Evolutionary conservation across 2,888 invertebrate species (phyloP).

Genomic region (Congeria kusceri): DNA sequence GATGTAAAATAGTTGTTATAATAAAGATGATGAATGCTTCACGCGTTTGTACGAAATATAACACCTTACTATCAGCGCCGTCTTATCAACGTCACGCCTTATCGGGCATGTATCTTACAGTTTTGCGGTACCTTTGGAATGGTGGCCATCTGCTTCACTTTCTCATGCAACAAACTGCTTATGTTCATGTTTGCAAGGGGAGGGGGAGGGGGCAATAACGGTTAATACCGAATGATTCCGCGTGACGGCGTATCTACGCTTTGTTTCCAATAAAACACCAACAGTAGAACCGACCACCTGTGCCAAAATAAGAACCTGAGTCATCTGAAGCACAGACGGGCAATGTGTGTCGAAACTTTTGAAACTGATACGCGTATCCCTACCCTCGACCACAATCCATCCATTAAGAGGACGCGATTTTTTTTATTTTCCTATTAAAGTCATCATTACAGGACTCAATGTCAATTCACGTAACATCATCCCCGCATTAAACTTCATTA

Average conservation of each 20-base stretch:
- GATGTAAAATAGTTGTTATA: slow-evolving; percentile 19
- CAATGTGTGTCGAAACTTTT: slow-evolving; percentile 7
- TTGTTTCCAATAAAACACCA: no score
- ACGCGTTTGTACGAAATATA: slow-evolving; percentile 26
- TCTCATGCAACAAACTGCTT: neutral
- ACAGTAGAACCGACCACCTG: slow-evolving; percentile 32
- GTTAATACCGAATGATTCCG: no score
- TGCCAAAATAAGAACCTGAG: slow-evolving; percentile 20
- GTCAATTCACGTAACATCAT: slow-evolving; percentile 28
- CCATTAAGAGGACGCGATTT: slow-evolving; percentile 34
- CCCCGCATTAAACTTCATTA: slow-evolving; percentile 30
- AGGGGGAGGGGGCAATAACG: no score
- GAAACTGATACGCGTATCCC: slow-evolving; percentile 27
- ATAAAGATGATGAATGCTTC: slow-evolving; percentile 36
- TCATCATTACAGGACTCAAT: slow-evolving; percentile 38
- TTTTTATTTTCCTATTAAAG: slow-evolving; percentile 48
- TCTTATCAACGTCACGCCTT: slow-evolving; percentile 30
- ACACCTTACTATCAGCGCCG: slow-evolving; percentile 33
- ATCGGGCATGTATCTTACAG: slow-evolving; percentile 33
- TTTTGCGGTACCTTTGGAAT: slow-evolving; percentile 23
- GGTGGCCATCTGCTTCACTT: slow-evolving; percentile 1
- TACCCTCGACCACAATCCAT: slow-evolving; percentile 9
- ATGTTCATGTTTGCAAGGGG: no score
- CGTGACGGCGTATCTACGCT: no score
- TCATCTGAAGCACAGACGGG: slow-evolving; percentile 26